Percentiles rank a stretch among this genome's conserved stretches.
Conservation (phyloP, 2,888 invertebrate species). For the Drosophila pseudotakahashii region DNA sequence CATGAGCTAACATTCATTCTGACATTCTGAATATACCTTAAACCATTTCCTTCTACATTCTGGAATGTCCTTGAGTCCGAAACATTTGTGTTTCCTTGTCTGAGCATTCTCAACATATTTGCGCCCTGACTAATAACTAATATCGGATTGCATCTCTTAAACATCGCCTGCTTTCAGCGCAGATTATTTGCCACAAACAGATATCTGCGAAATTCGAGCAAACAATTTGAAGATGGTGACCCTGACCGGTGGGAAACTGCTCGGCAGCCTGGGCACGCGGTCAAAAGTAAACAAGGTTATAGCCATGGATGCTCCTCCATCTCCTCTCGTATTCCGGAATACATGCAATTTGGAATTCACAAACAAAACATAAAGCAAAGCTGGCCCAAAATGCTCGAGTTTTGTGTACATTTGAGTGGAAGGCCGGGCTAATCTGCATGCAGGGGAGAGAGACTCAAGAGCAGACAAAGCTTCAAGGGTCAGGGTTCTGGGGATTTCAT, state of each 20-base stretch:
- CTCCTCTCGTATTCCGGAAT: constrained; percentile 10
- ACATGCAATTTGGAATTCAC: constrained; percentile 48
- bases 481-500: constrained; percentile 11
- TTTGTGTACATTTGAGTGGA: constrained; percentile 36
- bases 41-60: not conserved
- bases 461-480: constrained; percentile 27
- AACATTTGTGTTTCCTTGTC: not conserved
- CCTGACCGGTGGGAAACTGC: constrained; percentile 26
- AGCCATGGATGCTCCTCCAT: constrained; percentile 1
- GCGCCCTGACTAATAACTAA: constrained; percentile 8
- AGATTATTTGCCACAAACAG: constrained; percentile 41
- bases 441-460: constrained; percentile 15
- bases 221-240: constrained; percentile 34
- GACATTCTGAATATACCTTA: not conserved
- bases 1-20: not conserved
- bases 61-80: too few species aligned
- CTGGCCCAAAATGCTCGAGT: constrained; percentile 34
- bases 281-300: constrained; percentile 38
- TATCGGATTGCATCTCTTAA: constrained; percentile 12
- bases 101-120: not conserved
- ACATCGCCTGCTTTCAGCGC: constrained; percentile 8
- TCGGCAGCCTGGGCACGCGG: constrained; percentile 38
- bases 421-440: constrained; percentile 46
- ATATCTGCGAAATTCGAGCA: constrained; percentile 31
- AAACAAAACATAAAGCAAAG: constrained; percentile 49